Evolutionary conservation across 2,113 vertebrate species (phyloP).

Genomic region (Cololabis saira): DNA sequence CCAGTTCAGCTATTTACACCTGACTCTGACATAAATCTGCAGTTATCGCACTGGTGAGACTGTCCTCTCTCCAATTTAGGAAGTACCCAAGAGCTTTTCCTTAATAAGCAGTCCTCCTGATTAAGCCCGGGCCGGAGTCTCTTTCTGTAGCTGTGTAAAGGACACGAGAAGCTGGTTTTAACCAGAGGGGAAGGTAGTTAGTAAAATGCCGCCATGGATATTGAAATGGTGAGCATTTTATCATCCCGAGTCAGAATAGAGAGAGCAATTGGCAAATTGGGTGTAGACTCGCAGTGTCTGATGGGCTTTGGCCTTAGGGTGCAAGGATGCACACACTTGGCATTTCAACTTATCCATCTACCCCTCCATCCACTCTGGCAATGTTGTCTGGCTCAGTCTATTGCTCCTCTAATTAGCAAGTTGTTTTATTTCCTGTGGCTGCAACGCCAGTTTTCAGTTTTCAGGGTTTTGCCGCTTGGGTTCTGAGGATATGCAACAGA

Average conservation of each 20-base stretch:
- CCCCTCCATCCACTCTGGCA: constrained; percentile 8
- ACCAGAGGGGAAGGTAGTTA: constrained; percentile 70
- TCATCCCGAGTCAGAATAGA: constrained; percentile 68
- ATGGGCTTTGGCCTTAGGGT: constrained; percentile 64
- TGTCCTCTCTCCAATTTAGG: constrained; percentile 69
- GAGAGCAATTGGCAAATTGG: constrained; percentile 71
- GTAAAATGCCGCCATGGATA: constrained; percentile 67
- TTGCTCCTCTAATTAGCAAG: constrained; percentile 60
- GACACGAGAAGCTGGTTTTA: constrained; percentile 57
- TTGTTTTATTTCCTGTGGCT: constrained; percentile 66
- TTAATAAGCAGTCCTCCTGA: constrained; percentile 80
- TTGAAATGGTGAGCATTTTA: constrained; percentile 80
- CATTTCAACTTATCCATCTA: constrained; percentile 71
- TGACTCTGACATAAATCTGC: constrained; percentile 81
- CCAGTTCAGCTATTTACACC: constrained; percentile 70
- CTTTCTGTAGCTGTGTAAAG: constrained; percentile 43
- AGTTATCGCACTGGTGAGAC: constrained; percentile 77
- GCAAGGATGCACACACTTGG: constrained; percentile 58
- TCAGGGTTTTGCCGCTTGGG: constrained; percentile 5
- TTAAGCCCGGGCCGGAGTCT: constrained; percentile 69
- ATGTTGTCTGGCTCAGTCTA: constrained; percentile 43
- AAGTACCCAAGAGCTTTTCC: constrained; percentile 71
- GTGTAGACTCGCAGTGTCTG: constrained; percentile 70
- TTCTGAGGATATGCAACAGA: constrained; percentile 15
- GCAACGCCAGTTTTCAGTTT: constrained; percentile 38